phyloP scores from a whole-genome alignment of 2,113 vertebrate species.

The Neogobius melanostomus region DNA sequence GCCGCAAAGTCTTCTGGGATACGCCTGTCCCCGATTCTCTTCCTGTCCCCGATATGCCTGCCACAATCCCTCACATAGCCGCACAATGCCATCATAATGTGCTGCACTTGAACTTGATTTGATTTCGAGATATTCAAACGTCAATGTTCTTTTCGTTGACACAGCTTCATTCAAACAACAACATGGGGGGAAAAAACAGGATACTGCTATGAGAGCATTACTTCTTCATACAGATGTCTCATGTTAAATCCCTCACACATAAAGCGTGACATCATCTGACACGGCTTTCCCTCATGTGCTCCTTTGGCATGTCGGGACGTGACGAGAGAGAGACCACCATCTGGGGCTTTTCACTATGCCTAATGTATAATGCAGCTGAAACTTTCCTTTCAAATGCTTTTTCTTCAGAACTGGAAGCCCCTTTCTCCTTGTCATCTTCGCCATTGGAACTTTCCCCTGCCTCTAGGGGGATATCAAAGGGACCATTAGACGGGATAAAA shows the following conservation, averaged over 20 bases:
- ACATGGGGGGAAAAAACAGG: too few species aligned
- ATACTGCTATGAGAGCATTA: background rate
- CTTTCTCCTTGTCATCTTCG: slow-evolving; percentile 24
- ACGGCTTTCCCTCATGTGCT: slow-evolving; percentile 3
- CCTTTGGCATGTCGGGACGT: slow-evolving; percentile 7
- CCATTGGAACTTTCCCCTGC: slow-evolving; percentile 31
- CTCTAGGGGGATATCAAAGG: slow-evolving; percentile 49
- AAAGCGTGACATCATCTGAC: background rate
- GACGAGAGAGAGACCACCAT: slow-evolving; percentile 16
- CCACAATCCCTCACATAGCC: too few species aligned
- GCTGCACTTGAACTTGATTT: too few species aligned
- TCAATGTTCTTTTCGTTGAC: too few species aligned
- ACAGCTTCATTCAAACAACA: too few species aligned
- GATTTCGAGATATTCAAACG: too few species aligned
- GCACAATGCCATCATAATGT: too few species aligned
- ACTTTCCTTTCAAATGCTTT: slow-evolving; percentile 14
- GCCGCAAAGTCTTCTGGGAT: too few species aligned
- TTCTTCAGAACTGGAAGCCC: slow-evolving; percentile 19
- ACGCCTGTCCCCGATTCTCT: too few species aligned
- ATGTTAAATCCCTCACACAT: slow-evolving; percentile 25
- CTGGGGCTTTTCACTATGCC: slow-evolving; percentile 17
- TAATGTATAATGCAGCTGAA: slow-evolving; percentile 40
- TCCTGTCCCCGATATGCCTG: too few species aligned
- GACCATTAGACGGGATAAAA: slow-evolving; percentile 51
- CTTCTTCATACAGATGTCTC: slow-evolving; percentile 22